Base-by-base conservation (phyloP, 2,113 vertebrate genomes). In the Cyanoderma ruficeps region DNA sequence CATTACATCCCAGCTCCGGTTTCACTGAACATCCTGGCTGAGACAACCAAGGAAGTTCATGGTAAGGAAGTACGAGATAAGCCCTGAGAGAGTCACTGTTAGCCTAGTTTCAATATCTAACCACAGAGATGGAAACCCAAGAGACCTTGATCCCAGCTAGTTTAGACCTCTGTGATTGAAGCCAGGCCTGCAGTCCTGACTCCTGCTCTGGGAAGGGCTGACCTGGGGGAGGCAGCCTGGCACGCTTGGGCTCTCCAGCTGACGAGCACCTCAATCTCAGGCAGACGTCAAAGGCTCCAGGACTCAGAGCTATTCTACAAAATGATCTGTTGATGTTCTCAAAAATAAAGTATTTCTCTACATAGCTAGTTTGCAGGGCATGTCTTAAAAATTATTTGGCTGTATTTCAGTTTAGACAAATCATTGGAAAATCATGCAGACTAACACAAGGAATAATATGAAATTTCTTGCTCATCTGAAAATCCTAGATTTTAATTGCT, bases 1-100 rank as follows among this genome's bases (percentile, higher is more conserved):
- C 98, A 94, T 56, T 96, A 97, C 67, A 92, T 98, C 30, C 97
- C 97, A 2, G 93, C 96, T 2, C 94, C 97, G 0, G 93, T 97
- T 4, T 95, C 98, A 3, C 57, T 98, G 86, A 91, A 96, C 4
- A 1, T 97, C 37, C 59, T 95, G 76, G 50, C 96, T 70, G 98
- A 98, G 50, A 63, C 81, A 3, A 82, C 94, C 70, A 97, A 91
- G 92, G 97, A 96, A 69, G 79, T 85, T 33, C 41, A 87, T 14
- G 96, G 98, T 98, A 79, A 98, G 97, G 83, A 84, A 52, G 28
- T 27, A 22, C 4, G 9, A 18, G 20, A 35, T 27, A 57, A 91
- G 31, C 19, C 30, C 35, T 78, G 24, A 63, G 39, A 82, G 49
- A 37, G 35, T 15, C 41, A 46, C 28, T 92, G 47, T 47, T 77